These are phyloP conservation scores for Tonatia bakeri DNA, from an alignment of 2,113 vertebrate genomes.

Conservation along the genomic window DNA sequence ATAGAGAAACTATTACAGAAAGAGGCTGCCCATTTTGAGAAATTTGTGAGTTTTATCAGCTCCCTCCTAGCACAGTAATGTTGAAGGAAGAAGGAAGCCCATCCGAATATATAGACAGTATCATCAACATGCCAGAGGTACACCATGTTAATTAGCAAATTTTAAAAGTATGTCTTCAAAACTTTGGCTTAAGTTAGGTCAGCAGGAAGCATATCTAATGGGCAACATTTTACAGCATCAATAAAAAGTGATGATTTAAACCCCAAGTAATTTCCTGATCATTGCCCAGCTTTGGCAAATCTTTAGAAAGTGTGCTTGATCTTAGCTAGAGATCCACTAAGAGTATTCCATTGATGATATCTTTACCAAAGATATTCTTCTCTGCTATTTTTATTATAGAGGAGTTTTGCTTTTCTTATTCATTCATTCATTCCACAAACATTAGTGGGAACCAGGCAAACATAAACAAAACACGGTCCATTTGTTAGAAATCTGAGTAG, in stretches of 20 bases:
- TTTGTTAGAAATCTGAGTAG: neutral
- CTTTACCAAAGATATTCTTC: neutral
- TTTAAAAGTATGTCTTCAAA: neutral
- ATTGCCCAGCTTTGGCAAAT: neutral
- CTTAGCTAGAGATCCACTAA: neutral
- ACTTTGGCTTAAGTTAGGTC: neutral
- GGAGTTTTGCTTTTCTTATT: neutral
- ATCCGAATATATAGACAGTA: neutral
- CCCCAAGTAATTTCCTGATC: neutral
- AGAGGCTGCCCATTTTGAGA: neutral
- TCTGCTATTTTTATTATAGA: neutral
- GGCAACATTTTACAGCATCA: neutral
- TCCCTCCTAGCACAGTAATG: neutral
- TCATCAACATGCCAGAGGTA: neutral
- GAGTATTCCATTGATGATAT: neutral
- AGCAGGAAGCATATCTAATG: neutral
- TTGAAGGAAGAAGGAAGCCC: neutral
- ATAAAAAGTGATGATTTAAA: neutral
- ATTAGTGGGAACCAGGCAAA: neutral
- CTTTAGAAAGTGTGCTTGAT: neutral
- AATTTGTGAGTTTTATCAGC: neutral
- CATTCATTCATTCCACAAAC: neutral
- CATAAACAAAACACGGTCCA: neutral
- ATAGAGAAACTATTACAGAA: neutral
- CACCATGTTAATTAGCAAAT: neutral